Evolutionary conservation across 2,797 vertebrate species (phyloP).

Genomic region (Naso thynnoides): DNA sequence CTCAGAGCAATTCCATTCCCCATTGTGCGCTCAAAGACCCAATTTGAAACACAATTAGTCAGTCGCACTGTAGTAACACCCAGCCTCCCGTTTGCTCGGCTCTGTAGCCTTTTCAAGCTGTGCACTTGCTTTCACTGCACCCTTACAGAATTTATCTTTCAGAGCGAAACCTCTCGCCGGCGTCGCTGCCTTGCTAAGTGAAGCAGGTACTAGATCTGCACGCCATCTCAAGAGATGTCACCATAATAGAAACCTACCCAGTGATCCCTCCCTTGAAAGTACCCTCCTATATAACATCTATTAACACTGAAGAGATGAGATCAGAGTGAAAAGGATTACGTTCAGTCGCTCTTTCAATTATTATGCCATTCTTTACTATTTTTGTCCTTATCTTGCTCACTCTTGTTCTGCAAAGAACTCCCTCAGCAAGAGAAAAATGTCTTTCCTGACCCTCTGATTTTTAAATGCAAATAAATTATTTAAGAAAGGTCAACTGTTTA

Average conservation of each 20-base stretch:
- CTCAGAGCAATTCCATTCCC: slow-evolving; percentile 82
- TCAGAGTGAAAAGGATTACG: slow-evolving; percentile 65
- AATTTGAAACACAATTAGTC: slow-evolving; percentile 87
- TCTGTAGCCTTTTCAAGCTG: slow-evolving; percentile 57
- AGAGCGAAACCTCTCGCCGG: slow-evolving; percentile 62
- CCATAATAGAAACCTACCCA: slow-evolving; percentile 83
- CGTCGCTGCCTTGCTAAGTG: slow-evolving; percentile 69
- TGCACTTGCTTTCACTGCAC: slow-evolving; percentile 51
- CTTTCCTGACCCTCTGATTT: neutral
- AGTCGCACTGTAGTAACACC: slow-evolving; percentile 60
- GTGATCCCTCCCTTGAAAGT: slow-evolving; percentile 82
- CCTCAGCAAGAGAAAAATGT: slow-evolving; percentile 17
- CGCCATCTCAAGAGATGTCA: slow-evolving; percentile 78
- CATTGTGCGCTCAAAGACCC: slow-evolving; percentile 82
- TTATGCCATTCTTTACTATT: slow-evolving; percentile 23
- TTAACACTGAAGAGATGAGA: slow-evolving; percentile 79
- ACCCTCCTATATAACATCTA: slow-evolving; percentile 79
- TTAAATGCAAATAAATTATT: neutral
- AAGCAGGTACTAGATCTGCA: slow-evolving; percentile 68
- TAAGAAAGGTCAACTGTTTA: neutral
- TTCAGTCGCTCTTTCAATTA: slow-evolving; percentile 39
- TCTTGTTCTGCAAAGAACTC: slow-evolving; percentile 14
- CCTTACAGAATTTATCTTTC: slow-evolving; percentile 67
- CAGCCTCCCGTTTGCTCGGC: slow-evolving; percentile 60
- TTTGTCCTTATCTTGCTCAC: slow-evolving; percentile 13